Evolutionary conservation across 2,888 invertebrate genomes (phyloP), one percentile per base, ranked within the genome.

Genomic region (Rhamphomyia laevipes): DNA sequence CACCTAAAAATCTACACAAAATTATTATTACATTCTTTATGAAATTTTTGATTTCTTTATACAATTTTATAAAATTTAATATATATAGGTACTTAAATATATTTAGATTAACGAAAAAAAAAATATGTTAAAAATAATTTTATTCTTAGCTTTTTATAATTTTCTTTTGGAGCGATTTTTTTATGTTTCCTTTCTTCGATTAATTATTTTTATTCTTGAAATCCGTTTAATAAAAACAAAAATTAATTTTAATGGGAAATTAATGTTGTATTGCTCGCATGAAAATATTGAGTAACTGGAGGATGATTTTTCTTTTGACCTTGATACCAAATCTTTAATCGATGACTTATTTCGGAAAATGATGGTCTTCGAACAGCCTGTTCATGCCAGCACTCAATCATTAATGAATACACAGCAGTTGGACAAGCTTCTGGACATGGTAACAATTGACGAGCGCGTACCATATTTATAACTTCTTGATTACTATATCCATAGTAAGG

Each of bases 311-410:
- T 67, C 47, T 65, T 64, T 49, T 71, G 71, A 30, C 72, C 71
- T 47, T 78, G 76, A 61, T 77, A 76, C 86, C 86, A 87, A 43
- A 82, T 77, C 56, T 81, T 78, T 47, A 91, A 71, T n/a, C 93
- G 81, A 61, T 82, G 80, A 57, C 89, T 85, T 50, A 99, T 86
- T 67, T 95, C 94, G 23, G 86, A 81, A 69, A 99, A 99, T 59
- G 85, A 83, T 0, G 99, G 99, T 59, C 99, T 75, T 30, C 93
- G 76, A 52, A 86, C 83, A 0, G 96, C 89, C 57, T 86, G 82
- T 67, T 97, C 96, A 60, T 90, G 88, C 97, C 99, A 99, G 65
- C 97, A 99, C 69, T 97, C 97, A 50, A 93, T 85, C 96, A 99
- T 99, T 49, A 99, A 76, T 7, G 86, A 81, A 73, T 96, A 96